phyloP scores from a whole-genome alignment of 2,113 vertebrate species.

The human (Homo sapiens) region GRCh38 chr11:69354501-69355000 shows the following conservation, averaged over 20 bases:
- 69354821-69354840: fast-evolving
- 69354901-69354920: fast-evolving
- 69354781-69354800: neutral
- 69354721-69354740: fast-evolving
- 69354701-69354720: fast-evolving
- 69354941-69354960: neutral
- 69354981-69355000: fast-evolving
- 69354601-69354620: fast-evolving
- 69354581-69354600: fast-evolving
- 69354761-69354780: fast-evolving
- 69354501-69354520: fast-evolving
- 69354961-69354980: neutral
- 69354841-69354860: fast-evolving
- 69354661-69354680: fast-evolving
- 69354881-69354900: fast-evolving
- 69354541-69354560: fast-evolving
- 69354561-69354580: fast-evolving
- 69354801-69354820: fast-evolving
- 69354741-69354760: fast-evolving
- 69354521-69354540: neutral
- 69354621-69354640: fast-evolving
- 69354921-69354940: fast-evolving
- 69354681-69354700: fast-evolving
- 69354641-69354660: fast-evolving
- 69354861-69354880: fast-evolving